Percentiles rank a stretch among this genome's conserved stretches.
Evolutionary conservation across 1,140 invertebrate genomes (phyloP).

Genomic region (Drosophila pruinosa): DNA sequence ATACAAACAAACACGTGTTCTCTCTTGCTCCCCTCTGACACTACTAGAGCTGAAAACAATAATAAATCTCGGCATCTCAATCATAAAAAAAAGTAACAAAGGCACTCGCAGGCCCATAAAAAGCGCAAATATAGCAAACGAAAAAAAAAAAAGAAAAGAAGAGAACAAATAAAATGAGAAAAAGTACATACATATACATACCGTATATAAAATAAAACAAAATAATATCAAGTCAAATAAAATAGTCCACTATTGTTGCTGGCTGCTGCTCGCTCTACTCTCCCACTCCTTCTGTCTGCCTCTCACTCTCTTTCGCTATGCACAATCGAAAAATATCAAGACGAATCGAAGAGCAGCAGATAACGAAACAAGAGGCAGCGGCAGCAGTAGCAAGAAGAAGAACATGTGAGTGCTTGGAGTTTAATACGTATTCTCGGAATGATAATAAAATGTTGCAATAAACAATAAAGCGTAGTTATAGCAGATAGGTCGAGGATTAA

Average conservation of each 20-base stretch:
- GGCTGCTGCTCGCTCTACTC: constrained; percentile 9
- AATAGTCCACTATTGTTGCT: constrained; percentile 39
- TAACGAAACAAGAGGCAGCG: neutral
- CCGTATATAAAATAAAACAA: constrained; percentile 1
- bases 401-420: neutral
- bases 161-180: constrained; percentile 21
- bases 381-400: constrained; percentile 7
- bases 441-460: constrained; percentile 18
- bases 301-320: neutral
- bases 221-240: constrained; percentile 21
- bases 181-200: constrained; percentile 2
- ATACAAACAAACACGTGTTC: constrained; percentile 37
- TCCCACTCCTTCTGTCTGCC: neutral
- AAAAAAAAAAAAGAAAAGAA: constrained; percentile 48
- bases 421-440: neutral
- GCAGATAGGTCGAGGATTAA: neutral
- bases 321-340: constrained; percentile 50
- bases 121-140: constrained; percentile 29
- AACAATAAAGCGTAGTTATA: neutral
- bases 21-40: neutral
- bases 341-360: constrained; percentile 37
- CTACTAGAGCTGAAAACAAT: constrained; percentile 56
- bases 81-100: constrained; percentile 69
- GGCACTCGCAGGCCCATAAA: constrained; percentile 54
- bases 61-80: constrained; percentile 67